These are phyloP conservation scores for Morpho deidamia DNA, from an alignment of 2,888 invertebrate species.

Conservation along the genomic window DNA sequence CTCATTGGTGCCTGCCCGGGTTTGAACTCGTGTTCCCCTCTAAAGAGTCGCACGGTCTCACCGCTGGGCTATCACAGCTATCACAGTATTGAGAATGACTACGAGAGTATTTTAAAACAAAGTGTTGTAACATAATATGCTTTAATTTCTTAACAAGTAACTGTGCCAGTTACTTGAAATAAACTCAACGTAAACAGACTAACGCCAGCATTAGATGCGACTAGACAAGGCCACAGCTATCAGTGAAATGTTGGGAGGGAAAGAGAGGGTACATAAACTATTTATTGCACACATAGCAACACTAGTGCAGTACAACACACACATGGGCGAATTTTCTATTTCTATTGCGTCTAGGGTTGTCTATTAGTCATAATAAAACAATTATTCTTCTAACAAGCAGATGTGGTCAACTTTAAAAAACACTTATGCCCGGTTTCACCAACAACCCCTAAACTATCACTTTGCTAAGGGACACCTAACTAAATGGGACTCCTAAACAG, in stretches of 20 bases:
- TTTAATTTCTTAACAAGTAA: conserved; percentile 22
- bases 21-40: too few relatives aligned
- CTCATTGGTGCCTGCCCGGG: too few relatives aligned
- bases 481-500: too few relatives aligned
- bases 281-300: conserved; percentile 73
- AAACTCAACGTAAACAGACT: conserved; percentile 54
- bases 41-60: too few relatives aligned
- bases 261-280: conserved; percentile 73
- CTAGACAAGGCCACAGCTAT: conserved; percentile 78
- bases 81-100: too few relatives aligned
- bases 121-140: not conserved
- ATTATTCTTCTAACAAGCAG: conserved; percentile 25
- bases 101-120: not conserved
- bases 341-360: conserved; percentile 67
- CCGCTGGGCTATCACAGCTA: too few relatives aligned
- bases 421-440: too few relatives aligned
- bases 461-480: too few relatives aligned
- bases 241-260: conserved; percentile 77
- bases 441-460: too few relatives aligned
- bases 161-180: conserved; percentile 43
- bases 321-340: conserved; percentile 65
- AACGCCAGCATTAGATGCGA: conserved; percentile 77
- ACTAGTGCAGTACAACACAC: conserved; percentile 67
- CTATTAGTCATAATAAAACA: conserved; percentile 44
- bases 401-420: too few relatives aligned